A percentile compares a stretch with the other conserved stretches of the same genome.
phyloP scores from a whole-genome alignment of 2,888 invertebrate genomes.

The Chalcosyrphus nemorum region DNA sequence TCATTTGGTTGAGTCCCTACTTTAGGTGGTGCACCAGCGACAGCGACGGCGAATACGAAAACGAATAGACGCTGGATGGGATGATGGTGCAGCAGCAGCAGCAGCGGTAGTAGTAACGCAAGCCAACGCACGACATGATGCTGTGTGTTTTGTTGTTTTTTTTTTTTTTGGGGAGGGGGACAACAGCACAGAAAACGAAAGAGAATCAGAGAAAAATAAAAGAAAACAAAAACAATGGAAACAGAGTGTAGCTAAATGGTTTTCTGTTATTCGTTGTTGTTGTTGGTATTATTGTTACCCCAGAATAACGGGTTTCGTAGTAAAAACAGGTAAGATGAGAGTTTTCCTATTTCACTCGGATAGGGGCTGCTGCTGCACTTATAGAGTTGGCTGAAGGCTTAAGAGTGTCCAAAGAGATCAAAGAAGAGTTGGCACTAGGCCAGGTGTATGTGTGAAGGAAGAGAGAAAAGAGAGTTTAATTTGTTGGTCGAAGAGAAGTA shows the following conservation, averaged over 20 bases:
- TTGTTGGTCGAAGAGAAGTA: not conserved
- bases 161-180: not conserved
- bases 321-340: constrained; percentile 25
- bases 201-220: constrained; percentile 32
- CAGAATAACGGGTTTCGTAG: constrained; percentile 67
- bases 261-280: no score
- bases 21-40: not conserved
- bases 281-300: constrained; percentile 23
- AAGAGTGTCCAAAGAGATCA: not conserved
- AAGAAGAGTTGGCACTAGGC: not conserved
- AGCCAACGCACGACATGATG: constrained; percentile 44
- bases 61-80: not conserved
- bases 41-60: constrained; percentile 1
- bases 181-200: constrained; percentile 1
- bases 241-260: not conserved
- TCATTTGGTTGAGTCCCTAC: constrained; percentile 60
- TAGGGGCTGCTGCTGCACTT: constrained; percentile 63
- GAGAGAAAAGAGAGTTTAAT: not conserved
- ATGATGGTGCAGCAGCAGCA: constrained; percentile 34
- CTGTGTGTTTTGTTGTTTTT: not conserved
- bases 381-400: not conserved
- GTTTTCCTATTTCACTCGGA: constrained; percentile 42
- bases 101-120: constrained; percentile 3
- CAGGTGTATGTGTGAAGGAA: not conserved
- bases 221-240: constrained; percentile 31